Base-by-base conservation (phyloP, 2,113 vertebrate species). In the Calyptomena viridis region DNA sequence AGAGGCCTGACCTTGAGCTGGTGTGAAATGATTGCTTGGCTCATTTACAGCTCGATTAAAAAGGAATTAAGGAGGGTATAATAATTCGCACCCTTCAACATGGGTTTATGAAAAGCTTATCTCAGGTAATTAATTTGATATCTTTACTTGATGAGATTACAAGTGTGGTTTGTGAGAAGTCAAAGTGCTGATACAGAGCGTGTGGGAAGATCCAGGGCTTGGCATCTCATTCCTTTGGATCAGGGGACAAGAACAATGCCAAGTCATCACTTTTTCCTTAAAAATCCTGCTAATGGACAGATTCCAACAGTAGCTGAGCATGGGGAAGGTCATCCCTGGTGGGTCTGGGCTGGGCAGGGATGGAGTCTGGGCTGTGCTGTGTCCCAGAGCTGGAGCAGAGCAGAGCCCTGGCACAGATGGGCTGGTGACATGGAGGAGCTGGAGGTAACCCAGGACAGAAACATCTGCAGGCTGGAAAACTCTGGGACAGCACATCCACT, bases 81-180 rank as follows among this genome's bases (percentile, higher is more conserved):
- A 82, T 87, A 71, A 96, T 82, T 95, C 68, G 77, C n/a, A 77
- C 8, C 47, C n/a, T 77, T 97, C 87, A 87, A 52, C 22, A 60
- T 0, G 3, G 46, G 37, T 73, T 89, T 84, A 86, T 92, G 87
- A 91, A 89, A 84, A 87, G 18, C 14, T 44, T 64, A 76, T 40
- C 53, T 31, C 63, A 81, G 66, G 44, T 91, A 76, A 96, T 96
- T 97, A 96, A 95, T 87, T 94, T 56, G 31, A 44, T 89, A 46
- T 64, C 40, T 82, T 64, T 56, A 27, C 73, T 44, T 84, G 69
- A 94, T 60, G 66, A 89, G 69, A 91, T 89, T 87, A 91, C 44
- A 84, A 94, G 46, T 24, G 53, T 1, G 1, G n/a, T 44, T 91
- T 46, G 47, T 75, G 66, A n/a, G 52, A 87, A 95, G 77, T 35